phyloP scores from a whole-genome alignment of 2,797 vertebrate genomes.

The Gymnothorax javanicus region DNA sequence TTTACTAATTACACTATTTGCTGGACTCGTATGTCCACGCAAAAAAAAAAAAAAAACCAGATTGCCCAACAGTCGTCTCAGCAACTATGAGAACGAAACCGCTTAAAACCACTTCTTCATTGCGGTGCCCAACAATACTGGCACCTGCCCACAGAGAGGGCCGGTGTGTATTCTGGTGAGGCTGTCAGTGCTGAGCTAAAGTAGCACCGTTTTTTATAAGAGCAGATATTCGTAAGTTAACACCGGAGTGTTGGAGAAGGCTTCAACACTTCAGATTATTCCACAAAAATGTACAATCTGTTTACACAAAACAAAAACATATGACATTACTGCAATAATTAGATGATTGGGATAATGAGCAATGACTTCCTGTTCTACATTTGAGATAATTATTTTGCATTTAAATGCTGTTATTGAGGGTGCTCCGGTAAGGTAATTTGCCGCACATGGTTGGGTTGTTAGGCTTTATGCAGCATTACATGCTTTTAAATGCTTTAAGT shows the following conservation, averaged over 20 bases:
- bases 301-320: conserved; percentile 1
- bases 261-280: not conserved
- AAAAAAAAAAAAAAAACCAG: conserved; percentile 44
- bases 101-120: conserved; percentile 77
- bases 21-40: conserved; percentile 52
- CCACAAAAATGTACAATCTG: not conserved
- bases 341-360: not conserved
- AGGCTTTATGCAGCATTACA: conserved; percentile 8
- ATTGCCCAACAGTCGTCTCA: conserved; percentile 48
- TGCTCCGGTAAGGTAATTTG: not conserved
- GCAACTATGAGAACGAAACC: conserved; percentile 62
- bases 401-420: not conserved
- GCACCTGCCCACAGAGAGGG: not conserved
- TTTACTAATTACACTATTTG: conserved; percentile 50
- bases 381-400: not conserved
- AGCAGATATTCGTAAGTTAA: not conserved
- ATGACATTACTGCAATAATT: not conserved
- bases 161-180: too few species aligned
- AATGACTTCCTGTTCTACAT: not conserved
- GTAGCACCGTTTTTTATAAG: not conserved
- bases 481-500: not conserved
- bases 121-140: not conserved
- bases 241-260: not conserved
- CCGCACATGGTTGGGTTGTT: not conserved
- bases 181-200: not conserved